These are phyloP conservation scores for Drosophila ohnishii DNA, from an alignment of 1,140 invertebrate species.

Conservation along the genomic window DNA sequence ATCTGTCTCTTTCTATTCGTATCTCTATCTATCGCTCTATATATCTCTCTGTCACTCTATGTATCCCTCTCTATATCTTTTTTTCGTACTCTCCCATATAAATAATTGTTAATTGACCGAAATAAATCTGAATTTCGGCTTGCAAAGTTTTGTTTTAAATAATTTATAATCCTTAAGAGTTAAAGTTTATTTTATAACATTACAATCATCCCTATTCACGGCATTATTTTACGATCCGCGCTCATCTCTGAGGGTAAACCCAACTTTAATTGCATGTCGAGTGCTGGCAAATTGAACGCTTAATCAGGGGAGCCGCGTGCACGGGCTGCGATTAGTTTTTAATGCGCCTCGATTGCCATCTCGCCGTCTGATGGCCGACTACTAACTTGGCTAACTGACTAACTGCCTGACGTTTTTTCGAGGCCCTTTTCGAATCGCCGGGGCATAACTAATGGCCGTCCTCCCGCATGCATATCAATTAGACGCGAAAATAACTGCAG, in stretches of 20 bases:
- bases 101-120: too few relatives aligned
- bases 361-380: constrained; percentile 14
- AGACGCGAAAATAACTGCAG: not conserved
- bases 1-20: too few relatives aligned
- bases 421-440: not conserved
- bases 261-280: constrained; percentile 61
- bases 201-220: not conserved
- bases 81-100: too few relatives aligned
- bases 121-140: too few relatives aligned
- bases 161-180: too few relatives aligned
- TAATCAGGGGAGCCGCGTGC: constrained; percentile 60
- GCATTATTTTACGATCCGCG: not conserved
- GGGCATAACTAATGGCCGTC: constrained; percentile 14
- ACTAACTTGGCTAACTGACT: constrained; percentile 25
- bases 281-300: constrained; percentile 54
- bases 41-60: too few relatives aligned
- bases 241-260: constrained; percentile 6
- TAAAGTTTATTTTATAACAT: too few relatives aligned
- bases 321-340: constrained; percentile 62
- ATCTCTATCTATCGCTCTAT: too few relatives aligned
- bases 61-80: too few relatives aligned
- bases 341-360: constrained; percentile 59
- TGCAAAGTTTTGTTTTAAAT: too few relatives aligned
- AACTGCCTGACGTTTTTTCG: constrained; percentile 3
- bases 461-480: constrained; percentile 34